These are phyloP conservation scores for Poecilia wingei DNA, from an alignment of 2,797 vertebrate genomes.

Conservation along the genomic window DNA sequence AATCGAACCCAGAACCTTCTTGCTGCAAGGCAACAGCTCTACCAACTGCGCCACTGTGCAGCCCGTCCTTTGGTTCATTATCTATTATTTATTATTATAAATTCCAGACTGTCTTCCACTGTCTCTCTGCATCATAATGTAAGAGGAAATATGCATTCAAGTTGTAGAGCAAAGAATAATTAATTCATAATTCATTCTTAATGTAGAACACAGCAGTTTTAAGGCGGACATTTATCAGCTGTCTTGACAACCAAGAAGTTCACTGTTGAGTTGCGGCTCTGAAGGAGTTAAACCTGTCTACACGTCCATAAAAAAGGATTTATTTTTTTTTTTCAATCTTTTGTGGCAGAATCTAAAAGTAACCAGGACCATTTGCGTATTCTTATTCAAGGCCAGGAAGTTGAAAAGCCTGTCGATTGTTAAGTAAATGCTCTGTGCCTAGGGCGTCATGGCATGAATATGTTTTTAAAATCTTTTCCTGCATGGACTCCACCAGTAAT, in stretches of 20 bases:
- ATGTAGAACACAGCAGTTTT: neutral
- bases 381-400: neutral
- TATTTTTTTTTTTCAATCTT: neutral
- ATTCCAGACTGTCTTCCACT: neutral
- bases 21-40: too few relatives aligned
- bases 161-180: neutral
- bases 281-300: neutral
- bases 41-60: too few relatives aligned
- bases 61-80: neutral
- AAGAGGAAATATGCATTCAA: neutral
- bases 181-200: neutral
- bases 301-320: neutral
- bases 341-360: neutral
- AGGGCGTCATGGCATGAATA: neutral
- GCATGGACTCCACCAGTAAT: neutral
- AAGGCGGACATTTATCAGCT: neutral
- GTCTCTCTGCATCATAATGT: neutral
- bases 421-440: neutral
- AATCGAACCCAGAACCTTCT: too few relatives aligned
- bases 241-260: constrained; percentile 1
- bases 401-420: neutral
- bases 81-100: neutral
- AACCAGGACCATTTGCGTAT: neutral
- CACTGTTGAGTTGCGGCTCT: neutral
- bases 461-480: neutral